Base-by-base conservation (phyloP, 2,113 vertebrate genomes). In the Bufo gargarizans region DNA sequence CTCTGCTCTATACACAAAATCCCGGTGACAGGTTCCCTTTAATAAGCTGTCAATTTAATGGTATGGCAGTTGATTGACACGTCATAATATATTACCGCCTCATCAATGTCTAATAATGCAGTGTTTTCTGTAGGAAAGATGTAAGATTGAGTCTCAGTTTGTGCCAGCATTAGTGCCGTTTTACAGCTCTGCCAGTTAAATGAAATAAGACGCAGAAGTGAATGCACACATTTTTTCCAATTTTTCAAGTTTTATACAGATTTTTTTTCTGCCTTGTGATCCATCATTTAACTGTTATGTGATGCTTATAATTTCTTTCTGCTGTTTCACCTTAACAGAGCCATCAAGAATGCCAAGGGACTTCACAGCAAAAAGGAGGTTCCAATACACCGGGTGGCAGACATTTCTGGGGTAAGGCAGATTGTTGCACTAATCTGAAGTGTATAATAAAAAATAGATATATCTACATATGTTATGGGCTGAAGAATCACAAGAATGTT, bases 311-410 rank as follows among this genome's bases (percentile, higher is more conserved):
- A 72, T 43, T 43, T 6, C 13, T 71, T 19, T 17, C 19, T 7
- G 47, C 3, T 72, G 77, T 82, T 69, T 74, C 90, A n/a, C 10
- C 19, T 78, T 85, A 3, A 58, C 91, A 99, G 98, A 93, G 98
- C 98, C 47, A 97, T 98, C 93, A 99, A 99, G 94, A 99, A 99
- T 6, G 97, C 97, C n/a, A 99, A 99, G 92, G 98, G 98, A 49
- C 92, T 99, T 89, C 98, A 99, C 94, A 99, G 98, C 96, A 99
- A 99, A 95, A 99, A 99, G 94, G 98, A 99, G 92, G 96, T 99
- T 86, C 98, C 98, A 0, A 99, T 99, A 89, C 98, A 99, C 94
- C 95, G 98, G 84, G 98, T 99, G 5, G 98, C 97, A 10, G 98
- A 99, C 90, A 99, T 99, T 91, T 99, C 98, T 9, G 98, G 98